Conservation (phyloP, 2,797 vertebrate species). For the Xyrichtys novacula region DNA sequence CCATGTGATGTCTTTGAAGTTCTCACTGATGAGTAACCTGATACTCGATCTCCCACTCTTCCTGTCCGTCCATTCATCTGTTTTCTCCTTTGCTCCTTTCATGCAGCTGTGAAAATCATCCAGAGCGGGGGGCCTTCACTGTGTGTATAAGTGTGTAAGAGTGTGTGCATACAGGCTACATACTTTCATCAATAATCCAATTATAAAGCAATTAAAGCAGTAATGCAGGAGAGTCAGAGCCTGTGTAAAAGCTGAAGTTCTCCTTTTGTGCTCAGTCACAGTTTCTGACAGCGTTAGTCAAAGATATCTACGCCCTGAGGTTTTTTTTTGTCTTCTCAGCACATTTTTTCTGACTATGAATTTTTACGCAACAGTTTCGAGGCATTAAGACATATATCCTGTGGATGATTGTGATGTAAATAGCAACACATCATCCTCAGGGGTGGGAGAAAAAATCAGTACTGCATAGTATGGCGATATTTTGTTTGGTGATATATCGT, state of each 20-base stretch:
- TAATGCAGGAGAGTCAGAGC: conserved; percentile 12
- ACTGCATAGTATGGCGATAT: no score
- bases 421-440: no score
- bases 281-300: neutral
- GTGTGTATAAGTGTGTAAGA: neutral
- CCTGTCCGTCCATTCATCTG: conserved; percentile 63
- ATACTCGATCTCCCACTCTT: conserved; percentile 58
- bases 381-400: no score
- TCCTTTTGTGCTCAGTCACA: neutral
- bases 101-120: conserved; percentile 71
- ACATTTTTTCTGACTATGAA: no score
- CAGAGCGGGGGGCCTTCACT: conserved; percentile 18
- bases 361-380: no score
- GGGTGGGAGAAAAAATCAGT: no score
- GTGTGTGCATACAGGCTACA: neutral
- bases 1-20: conserved; percentile 71
- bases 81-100: conserved; percentile 53
- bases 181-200: conserved; percentile 31
- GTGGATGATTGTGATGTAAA: no score
- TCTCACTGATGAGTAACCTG: conserved; percentile 72
- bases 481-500: no score
- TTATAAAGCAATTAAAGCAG: conserved; percentile 28
- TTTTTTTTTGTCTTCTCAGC: neutral
- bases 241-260: conserved; percentile 5
- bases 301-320: neutral